Evolutionary conservation across 2,888 invertebrate species (phyloP).

Genomic region (Mesorhabditis sp.): DNA sequence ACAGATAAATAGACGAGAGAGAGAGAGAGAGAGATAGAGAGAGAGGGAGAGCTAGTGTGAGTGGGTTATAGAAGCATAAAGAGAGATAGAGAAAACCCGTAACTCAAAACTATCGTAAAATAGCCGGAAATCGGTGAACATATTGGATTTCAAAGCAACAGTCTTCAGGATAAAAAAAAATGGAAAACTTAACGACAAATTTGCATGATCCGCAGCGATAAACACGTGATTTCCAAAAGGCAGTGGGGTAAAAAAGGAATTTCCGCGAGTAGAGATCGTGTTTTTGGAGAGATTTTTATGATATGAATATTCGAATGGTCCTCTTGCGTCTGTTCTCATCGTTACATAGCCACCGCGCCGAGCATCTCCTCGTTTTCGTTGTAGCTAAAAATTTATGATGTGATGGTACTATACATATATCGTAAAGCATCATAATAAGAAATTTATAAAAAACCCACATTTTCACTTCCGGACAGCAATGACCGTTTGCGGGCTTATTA

Average conservation of each 20-base stretch:
- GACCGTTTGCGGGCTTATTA: not conserved
- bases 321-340: not conserved
- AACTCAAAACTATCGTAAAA: too few relatives aligned
- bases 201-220: not conserved
- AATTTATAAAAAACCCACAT: constrained; percentile 3
- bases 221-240: too few relatives aligned
- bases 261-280: not conserved
- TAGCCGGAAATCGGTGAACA: not conserved
- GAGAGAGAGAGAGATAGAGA: too few relatives aligned
- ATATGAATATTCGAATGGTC: not conserved
- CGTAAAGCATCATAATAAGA: not conserved
- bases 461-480: not conserved
- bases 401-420: too few relatives aligned
- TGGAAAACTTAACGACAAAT: not conserved
- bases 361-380: constrained; percentile 6
- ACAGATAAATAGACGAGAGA: too few relatives aligned
- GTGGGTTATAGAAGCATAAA: too few relatives aligned
- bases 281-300: not conserved
- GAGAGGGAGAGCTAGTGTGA: too few relatives aligned
- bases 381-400: not conserved
- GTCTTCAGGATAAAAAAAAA: not conserved
- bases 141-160: not conserved
- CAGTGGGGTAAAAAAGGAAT: not conserved
- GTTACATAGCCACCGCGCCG: not conserved
- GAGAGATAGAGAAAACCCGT: too few relatives aligned